Conservation (phyloP, 2,888 invertebrate genomes). For the Onthophagus sagittarius region DNA sequence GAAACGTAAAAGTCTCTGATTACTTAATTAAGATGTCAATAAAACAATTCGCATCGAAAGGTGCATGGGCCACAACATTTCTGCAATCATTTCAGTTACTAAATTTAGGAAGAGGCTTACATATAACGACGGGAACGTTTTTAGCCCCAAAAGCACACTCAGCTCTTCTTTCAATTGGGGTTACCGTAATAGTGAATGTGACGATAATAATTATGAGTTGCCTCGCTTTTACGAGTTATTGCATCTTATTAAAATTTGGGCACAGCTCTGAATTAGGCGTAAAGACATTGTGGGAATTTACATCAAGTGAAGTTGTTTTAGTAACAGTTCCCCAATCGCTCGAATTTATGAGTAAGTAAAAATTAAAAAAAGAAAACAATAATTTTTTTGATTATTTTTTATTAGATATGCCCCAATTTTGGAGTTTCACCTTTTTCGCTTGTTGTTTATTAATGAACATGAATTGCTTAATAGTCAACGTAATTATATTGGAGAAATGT, state of each 20-base stretch:
- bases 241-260: slow-evolving; percentile 5
- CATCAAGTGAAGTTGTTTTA: not conserved
- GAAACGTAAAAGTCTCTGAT: not conserved
- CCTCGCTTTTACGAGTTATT: slow-evolving; percentile 14
- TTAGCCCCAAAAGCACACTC: slow-evolving; percentile 17
- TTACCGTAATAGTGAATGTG: slow-evolving; percentile 16
- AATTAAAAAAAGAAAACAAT: not conserved
- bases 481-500: slow-evolving; percentile 8
- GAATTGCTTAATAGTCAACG: not conserved
- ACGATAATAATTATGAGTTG: slow-evolving; percentile 2
- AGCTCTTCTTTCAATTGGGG: slow-evolving; percentile 21
- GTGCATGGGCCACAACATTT: not conserved
- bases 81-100: not conserved
- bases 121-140: slow-evolving; percentile 26
- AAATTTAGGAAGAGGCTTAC: slow-evolving; percentile 20
- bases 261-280: not conserved
- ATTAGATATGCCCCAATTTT: slow-evolving; percentile 12
- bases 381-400: not conserved
- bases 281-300: not conserved
- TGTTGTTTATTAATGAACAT: not conserved
- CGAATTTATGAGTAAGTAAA: slow-evolving; percentile 21
- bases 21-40: not conserved
- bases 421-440: slow-evolving; percentile 6
- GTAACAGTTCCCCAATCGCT: slow-evolving; percentile 22
- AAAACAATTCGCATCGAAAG: not conserved